Percentiles rank a stretch among this genome's conserved stretches.
Conservation (phyloP, 2,113 vertebrate species). For the Origma solitaria region DNA sequence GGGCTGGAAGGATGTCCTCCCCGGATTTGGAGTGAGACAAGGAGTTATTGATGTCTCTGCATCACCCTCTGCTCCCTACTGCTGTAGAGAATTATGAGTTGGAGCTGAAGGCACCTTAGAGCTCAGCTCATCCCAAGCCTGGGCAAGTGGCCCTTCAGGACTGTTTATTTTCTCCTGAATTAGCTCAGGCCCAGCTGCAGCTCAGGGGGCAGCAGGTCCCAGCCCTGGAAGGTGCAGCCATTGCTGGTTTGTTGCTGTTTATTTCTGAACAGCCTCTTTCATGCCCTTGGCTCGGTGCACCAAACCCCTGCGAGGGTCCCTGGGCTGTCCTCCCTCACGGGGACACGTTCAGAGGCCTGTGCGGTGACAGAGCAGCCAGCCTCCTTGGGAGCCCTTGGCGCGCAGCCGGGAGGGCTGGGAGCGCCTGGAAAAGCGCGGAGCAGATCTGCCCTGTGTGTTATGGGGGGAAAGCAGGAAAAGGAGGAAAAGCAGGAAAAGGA, state of each 20-base stretch:
- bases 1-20: not conserved
- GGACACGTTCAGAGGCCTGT: not conserved
- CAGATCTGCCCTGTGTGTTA: not conserved
- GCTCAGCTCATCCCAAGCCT: not conserved
- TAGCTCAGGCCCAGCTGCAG: not conserved
- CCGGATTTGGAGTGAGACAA: not conserved
- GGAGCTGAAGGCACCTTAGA: not conserved
- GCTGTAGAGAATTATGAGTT: not conserved
- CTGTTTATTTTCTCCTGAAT: not conserved
- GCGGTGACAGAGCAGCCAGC: not conserved
- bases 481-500: fast-evolving
- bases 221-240: not conserved
- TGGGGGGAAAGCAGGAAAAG: fast-evolving
- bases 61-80: not conserved
- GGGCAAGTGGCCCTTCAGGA: not conserved
- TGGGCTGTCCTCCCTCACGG: not conserved
- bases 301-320: not conserved
- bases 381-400: not conserved
- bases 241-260: not conserved
- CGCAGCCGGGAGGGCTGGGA: fast-evolving
- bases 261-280: not conserved
- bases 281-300: fast-evolving
- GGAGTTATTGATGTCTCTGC: not conserved
- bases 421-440: not conserved
- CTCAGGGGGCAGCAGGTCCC: not conserved